Evolutionary conservation across 1,140 invertebrate genomes (phyloP), one percentile per base, ranked within the genome.

Genomic region (Euwallacea similis): DNA sequence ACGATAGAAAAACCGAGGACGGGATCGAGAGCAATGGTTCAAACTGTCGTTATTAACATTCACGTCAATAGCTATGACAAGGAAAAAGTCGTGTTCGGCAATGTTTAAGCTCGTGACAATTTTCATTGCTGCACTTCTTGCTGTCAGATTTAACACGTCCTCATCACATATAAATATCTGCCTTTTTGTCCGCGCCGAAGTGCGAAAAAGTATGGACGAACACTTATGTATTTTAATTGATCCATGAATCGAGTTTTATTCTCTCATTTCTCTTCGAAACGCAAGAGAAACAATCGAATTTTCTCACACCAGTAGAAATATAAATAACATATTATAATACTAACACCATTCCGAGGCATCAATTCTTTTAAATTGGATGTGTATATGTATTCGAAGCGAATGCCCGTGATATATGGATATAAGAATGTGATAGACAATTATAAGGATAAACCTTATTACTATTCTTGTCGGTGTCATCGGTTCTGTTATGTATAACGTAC

Each of bases 11-110:
- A 68, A 62, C 15, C 42, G 54, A 21, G 41, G 21, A 41, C 11
- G 42, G 65, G 9, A 21, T 53, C 63, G 60, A 41, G 11, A 71
- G 47, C 69, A 65, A 64, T 61, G 58, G 69, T 64, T 69, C 56
- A 47, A 69, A 56, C 43, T 62, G 60, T 66, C 53, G 54, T 71
- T 74, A 74, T 71, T 67, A 61, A 71, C 44, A 63, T 67, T 68
- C 69, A 50, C 50, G 59, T 71, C 73, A 69, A 74, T 71, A 74
- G 46, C 64, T 74, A 71, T 74, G 64, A 74, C 72, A 66, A 2
- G 16, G 64, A 47, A 71, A 74, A 74, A 74, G 62, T 46, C 15
- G 64, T 62, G 59, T 69, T 68, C 66, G 66, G 66, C 58, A 59
- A 68, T 58, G 58, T 59, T 60, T 47, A 47, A 68, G 44, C 13